phyloP scores from a whole-genome alignment of 2,888 invertebrate genomes.

The Tenthredo mesomela region DNA sequence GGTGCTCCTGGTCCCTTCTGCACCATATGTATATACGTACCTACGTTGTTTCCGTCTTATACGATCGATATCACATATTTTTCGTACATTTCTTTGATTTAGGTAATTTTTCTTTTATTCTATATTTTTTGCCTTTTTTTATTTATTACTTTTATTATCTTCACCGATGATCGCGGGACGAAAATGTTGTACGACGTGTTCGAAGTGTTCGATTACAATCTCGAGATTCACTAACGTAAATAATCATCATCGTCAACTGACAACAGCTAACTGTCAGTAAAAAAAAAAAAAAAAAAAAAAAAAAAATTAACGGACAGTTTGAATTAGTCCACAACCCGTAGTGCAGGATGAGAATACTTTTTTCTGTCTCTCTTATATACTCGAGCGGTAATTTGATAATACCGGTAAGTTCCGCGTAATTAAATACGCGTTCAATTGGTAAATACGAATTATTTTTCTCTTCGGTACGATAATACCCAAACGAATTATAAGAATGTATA shows the following conservation, averaged over 20 bases:
- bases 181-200: background rate
- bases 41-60: background rate
- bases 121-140: background rate
- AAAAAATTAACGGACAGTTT: constrained; percentile 11
- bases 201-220: constrained; percentile 6
- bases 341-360: background rate
- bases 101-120: background rate
- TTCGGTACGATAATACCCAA: background rate
- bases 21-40: background rate
- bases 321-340: background rate
- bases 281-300: constrained; percentile 26
- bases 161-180: background rate
- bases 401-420: constrained; percentile 30
- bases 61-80: constrained; percentile 9
- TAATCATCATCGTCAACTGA: constrained; percentile 39
- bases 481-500: constrained; percentile 7
- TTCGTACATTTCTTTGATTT: background rate
- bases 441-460: constrained; percentile 21
- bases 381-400: background rate
- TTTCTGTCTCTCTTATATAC: background rate
- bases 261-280: constrained; percentile 30
- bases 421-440: constrained; percentile 42
- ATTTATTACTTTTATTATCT: background rate
- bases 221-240: background rate
- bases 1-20: constrained; percentile 24